These are phyloP conservation scores for Tenodera sinensis DNA, from an alignment of 2,888 invertebrate genomes.

Conservation along the genomic window DNA sequence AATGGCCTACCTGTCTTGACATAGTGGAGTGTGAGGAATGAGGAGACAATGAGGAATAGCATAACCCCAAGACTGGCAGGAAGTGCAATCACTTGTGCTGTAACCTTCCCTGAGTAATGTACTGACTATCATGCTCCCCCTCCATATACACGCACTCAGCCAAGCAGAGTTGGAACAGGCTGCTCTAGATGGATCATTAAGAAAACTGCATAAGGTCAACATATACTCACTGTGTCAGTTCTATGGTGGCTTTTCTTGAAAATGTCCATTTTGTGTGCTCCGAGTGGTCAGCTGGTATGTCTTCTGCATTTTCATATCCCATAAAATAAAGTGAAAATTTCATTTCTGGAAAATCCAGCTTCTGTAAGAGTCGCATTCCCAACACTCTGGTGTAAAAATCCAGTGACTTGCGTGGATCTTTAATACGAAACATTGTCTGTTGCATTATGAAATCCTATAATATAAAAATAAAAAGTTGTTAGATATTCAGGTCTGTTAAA, in stretches of 20 bases:
- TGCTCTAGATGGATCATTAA: no score
- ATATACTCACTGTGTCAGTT: slow-evolving; percentile 81
- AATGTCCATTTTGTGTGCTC: slow-evolving; percentile 75
- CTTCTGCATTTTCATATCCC: slow-evolving; percentile 76
- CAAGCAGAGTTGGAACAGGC: no score
- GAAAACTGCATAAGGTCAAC: no score
- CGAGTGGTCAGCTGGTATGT: slow-evolving; percentile 67
- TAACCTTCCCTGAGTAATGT: no score
- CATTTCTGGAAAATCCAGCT: slow-evolving; percentile 83
- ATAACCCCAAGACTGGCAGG: no score
- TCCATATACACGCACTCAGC: no score
- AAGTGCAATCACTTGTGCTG: no score
- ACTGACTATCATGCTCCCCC: no score
- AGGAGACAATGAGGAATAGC: no score
- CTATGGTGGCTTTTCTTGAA: slow-evolving; percentile 79
- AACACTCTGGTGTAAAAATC: slow-evolving; percentile 89
- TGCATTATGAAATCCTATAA: slow-evolving; percentile 85
- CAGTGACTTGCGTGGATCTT: slow-evolving; percentile 81
- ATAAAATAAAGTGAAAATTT: slow-evolving; percentile 90
- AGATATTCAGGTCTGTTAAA: slow-evolving; percentile 20
- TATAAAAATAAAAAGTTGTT: slow-evolving; percentile 1
- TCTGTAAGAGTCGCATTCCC: slow-evolving; percentile 86
- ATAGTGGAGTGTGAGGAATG: no score
- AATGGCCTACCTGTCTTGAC: no score
- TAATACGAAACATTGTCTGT: slow-evolving; percentile 95